Conservation (phyloP, 2,888 invertebrate species). For the Coelopa pilipes region DNA sequence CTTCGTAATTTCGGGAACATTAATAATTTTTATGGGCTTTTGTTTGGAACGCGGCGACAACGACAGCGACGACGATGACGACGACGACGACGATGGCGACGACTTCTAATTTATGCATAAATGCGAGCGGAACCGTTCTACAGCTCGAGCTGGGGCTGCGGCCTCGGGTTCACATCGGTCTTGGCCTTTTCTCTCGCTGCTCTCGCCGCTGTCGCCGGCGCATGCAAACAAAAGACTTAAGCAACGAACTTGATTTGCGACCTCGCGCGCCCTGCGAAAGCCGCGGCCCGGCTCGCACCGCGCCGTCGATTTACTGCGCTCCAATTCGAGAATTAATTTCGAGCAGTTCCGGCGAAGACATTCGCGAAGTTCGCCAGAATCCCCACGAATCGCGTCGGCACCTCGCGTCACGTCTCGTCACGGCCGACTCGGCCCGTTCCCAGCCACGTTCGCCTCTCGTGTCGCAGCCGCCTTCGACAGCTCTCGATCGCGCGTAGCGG, state of each 20-base stretch:
- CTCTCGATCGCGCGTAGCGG: neutral
- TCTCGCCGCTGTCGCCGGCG: neutral
- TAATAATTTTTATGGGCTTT: too few relatives aligned
- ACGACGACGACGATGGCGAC: neutral
- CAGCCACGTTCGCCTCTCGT: neutral
- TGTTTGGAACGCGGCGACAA: too few relatives aligned
- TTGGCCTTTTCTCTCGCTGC: neutral
- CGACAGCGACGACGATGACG: too few relatives aligned
- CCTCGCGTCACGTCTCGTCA: neutral
- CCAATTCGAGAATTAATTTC: neutral
- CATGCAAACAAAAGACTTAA: slow-evolving; percentile 19
- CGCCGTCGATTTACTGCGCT: neutral
- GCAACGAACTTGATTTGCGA: slow-evolving; percentile 23
- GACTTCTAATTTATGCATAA: slow-evolving; percentile 3
- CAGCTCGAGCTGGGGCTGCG: neutral
- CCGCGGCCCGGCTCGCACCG: too few relatives aligned
- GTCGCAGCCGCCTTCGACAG: neutral
- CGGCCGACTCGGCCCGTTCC: neutral
- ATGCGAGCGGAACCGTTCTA: neutral
- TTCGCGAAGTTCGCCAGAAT: neutral
- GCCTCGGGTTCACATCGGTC: neutral
- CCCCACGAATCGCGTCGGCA: neutral
- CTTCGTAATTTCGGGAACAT: too few relatives aligned
- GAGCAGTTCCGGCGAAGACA: too few relatives aligned
- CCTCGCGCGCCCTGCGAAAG: neutral